A percentile compares a stretch with the other conserved stretches of the same genome.
phyloP scores from a whole-genome alignment of 2,113 vertebrate genomes.

The Pristiophorus japonicus region DNA sequence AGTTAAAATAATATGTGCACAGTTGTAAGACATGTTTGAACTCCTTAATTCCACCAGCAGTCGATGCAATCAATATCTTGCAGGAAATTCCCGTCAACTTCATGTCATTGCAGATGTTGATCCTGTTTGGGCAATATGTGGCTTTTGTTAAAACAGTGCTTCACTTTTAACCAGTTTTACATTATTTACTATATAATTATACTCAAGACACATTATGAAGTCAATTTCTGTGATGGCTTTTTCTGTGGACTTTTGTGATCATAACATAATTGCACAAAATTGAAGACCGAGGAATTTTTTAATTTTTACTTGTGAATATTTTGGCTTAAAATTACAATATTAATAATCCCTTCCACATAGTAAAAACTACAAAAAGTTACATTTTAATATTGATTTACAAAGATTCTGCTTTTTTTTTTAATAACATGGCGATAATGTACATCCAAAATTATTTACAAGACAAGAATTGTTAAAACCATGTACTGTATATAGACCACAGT shows the following conservation, averaged over 20 bases:
- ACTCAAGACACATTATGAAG: background rate
- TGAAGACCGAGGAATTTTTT: background rate
- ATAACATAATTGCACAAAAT: background rate
- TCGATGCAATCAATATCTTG: background rate
- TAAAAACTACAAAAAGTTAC: conserved; percentile 66
- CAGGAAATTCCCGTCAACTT: conserved; percentile 14
- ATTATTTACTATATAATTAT: background rate
- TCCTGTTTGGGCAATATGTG: background rate
- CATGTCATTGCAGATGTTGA: background rate
- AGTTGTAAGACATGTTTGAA: background rate
- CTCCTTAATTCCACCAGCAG: background rate
- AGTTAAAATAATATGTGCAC: background rate
- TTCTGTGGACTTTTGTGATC: background rate
- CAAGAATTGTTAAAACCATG: conserved; percentile 56
- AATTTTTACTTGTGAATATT: conserved; percentile 66
- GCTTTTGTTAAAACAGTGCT: background rate
- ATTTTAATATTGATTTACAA: conserved; percentile 63
- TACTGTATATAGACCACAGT: conserved; percentile 65
- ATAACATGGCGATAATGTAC: conserved; percentile 75
- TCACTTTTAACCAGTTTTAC: background rate
- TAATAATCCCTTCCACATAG: conserved; percentile 77
- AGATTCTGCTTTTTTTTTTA: conserved; percentile 63
- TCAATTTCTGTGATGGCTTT: background rate
- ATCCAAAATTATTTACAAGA: conserved; percentile 73
- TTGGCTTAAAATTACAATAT: conserved; percentile 82